A percentile compares a stretch with the other conserved stretches of the same genome.
Evolutionary conservation across 2,113 vertebrate genomes (phyloP).

Genomic region (Aspidoscelis tigris): DNA sequence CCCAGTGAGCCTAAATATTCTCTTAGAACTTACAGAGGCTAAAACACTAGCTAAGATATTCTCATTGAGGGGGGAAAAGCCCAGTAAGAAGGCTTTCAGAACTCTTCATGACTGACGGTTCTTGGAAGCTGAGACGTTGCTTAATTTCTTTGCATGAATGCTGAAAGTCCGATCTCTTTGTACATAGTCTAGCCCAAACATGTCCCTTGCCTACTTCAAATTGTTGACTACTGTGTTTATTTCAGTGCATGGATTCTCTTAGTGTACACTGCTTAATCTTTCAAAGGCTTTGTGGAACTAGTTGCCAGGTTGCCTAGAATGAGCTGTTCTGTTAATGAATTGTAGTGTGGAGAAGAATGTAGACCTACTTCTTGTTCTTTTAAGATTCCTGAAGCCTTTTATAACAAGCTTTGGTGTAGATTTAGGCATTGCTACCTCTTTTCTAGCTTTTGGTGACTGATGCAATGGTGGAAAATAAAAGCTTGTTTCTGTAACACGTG

Average conservation of each 20-base stretch:
- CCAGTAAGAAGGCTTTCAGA: no score
- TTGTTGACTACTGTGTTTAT: not conserved
- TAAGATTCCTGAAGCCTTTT: not conserved
- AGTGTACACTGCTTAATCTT: not conserved
- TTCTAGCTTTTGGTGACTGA: not conserved
- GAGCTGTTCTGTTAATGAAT: not conserved
- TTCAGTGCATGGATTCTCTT: not conserved
- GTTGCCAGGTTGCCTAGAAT: conserved; percentile 1
- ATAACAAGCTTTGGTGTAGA: not conserved
- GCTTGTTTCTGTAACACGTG: not conserved
- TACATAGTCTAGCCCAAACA: not conserved
- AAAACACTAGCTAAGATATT: not conserved
- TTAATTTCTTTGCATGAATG: conserved; percentile 4
- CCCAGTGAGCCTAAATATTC: not conserved
- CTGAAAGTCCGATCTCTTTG: conserved; percentile 8
- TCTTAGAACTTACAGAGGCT: not conserved
- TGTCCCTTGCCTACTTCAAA: not conserved
- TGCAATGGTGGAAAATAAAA: conserved; percentile 8
- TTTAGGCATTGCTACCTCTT: conserved; percentile 22
- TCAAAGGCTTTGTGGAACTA: conserved; percentile 7
- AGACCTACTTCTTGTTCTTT: not conserved
- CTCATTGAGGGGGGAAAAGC: not conserved
- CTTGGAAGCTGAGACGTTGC: not conserved
- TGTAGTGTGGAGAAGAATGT: fast-evolving
- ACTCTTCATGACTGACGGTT: not conserved